These are phyloP conservation scores for Drosophila bipectinata DNA, from an alignment of 1,140 invertebrate genomes.

Conservation along the genomic window DNA sequence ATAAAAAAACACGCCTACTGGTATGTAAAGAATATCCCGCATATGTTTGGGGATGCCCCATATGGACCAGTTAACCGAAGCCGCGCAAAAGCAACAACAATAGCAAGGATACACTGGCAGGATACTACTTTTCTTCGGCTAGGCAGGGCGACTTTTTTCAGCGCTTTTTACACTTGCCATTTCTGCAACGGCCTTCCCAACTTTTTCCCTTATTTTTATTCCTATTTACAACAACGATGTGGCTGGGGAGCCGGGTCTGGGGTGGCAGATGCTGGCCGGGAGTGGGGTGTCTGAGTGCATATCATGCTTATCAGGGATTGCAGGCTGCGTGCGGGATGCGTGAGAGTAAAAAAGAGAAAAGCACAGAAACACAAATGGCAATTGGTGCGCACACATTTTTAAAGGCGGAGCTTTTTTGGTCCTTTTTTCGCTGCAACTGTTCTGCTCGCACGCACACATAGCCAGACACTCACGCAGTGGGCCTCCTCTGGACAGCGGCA, in stretches of 20 bases:
- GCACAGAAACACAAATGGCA: slow-evolving; percentile 78
- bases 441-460: slow-evolving; percentile 57
- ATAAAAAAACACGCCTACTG: slow-evolving; percentile 72
- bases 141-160: slow-evolving; percentile 55
- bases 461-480: slow-evolving; percentile 38
- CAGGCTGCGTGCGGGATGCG: slow-evolving; percentile 61
- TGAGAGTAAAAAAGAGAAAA: slow-evolving; percentile 80
- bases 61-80: slow-evolving; percentile 67
- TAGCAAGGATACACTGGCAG: slow-evolving; percentile 3
- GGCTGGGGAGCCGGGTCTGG: not conserved
- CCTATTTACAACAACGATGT: slow-evolving; percentile 65
- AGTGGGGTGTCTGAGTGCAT: slow-evolving; percentile 3
- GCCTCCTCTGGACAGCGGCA: slow-evolving; percentile 62
- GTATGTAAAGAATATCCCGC: slow-evolving; percentile 72
- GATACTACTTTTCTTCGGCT: slow-evolving; percentile 39
- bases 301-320: slow-evolving; percentile 66
- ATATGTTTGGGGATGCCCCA: slow-evolving; percentile 72
- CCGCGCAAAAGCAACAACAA: not conserved
- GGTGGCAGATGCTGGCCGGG: not conserved
- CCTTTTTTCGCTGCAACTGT: slow-evolving; percentile 70
- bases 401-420: slow-evolving; percentile 83
- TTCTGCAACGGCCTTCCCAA: slow-evolving; percentile 65
- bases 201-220: slow-evolving; percentile 52
- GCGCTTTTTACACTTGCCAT: slow-evolving; percentile 75
- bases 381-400: slow-evolving; percentile 82